A percentile compares a stretch with the other conserved stretches of the same genome.
These are phyloP conservation scores for Gerris lacustris DNA, from an alignment of 2,888 invertebrate species.

Conservation along the genomic window DNA sequence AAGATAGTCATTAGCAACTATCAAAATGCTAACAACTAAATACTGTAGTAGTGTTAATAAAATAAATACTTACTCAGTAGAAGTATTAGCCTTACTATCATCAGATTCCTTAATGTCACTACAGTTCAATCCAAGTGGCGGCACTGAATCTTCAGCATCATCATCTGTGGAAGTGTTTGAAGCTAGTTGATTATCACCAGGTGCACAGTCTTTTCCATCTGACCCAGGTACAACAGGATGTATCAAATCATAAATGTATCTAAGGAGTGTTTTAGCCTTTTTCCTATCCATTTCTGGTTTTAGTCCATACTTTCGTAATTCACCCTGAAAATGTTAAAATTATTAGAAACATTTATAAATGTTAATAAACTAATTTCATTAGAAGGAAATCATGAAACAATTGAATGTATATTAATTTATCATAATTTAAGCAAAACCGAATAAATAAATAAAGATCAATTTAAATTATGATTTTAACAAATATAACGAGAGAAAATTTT, in stretches of 20 bases:
- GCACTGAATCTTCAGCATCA: not conserved
- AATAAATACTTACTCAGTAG: not conserved
- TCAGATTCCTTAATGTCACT: not conserved
- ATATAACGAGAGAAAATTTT: no score
- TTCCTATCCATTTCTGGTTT: constrained; percentile 40
- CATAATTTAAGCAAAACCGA: not conserved
- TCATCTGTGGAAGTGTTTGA: not conserved
- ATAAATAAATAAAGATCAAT: no score
- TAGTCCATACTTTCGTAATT: constrained; percentile 43
- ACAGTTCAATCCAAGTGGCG: not conserved
- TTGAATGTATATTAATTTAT: not conserved
- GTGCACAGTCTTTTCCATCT: constrained; percentile 26
- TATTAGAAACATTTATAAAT: not conserved
- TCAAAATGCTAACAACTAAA: no score
- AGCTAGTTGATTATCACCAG: constrained; percentile 5
- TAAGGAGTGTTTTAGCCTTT: constrained; percentile 42
- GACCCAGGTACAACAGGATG: constrained; percentile 37
- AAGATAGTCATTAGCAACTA: no score
- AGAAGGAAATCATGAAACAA: not conserved
- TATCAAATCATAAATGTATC: constrained; percentile 45
- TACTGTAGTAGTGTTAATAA: not conserved
- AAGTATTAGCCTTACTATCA: not conserved
- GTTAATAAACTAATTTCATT: no score
- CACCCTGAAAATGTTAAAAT: constrained; percentile 36
- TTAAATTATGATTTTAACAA: no score